Percentiles rank a stretch among this genome's conserved stretches.
Conservation (phyloP, 2,113 vertebrate species). For the Eubucco bourcierii region DNA sequence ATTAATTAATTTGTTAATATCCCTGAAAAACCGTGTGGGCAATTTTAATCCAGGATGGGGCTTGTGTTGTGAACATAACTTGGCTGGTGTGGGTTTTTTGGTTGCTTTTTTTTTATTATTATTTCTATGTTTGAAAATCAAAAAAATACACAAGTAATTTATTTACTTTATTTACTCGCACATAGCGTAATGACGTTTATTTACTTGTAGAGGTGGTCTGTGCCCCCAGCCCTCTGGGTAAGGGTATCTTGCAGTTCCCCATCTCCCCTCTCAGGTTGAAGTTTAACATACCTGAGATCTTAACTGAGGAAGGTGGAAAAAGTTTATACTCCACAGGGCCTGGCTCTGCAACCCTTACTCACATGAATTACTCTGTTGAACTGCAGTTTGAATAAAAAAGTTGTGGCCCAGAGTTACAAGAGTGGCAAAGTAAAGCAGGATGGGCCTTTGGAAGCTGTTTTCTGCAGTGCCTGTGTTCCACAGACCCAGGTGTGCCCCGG, state of each 20-base stretch:
- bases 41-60: neutral
- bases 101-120: neutral
- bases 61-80: neutral
- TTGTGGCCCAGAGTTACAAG: neutral
- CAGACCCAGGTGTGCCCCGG: accelerated
- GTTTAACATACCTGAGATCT: neutral
- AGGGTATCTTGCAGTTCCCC: neutral
- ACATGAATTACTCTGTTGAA: neutral
- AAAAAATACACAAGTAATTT: neutral
- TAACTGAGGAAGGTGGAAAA: neutral
- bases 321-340: neutral
- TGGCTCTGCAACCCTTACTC: neutral
- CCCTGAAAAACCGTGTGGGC: neutral
- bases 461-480: accelerated
- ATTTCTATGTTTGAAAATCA: neutral
- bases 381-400: neutral
- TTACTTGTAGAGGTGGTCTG: neutral
- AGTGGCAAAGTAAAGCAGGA: neutral
- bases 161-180: neutral
- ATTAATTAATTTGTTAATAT: neutral
- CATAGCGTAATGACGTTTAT: too few relatives aligned
- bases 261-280: neutral
- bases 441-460: neutral
- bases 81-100: too few relatives aligned
- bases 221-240: neutral